phyloP scores from a whole-genome alignment of 2,888 invertebrate species.

The Sphaerophoria taeniata region DNA sequence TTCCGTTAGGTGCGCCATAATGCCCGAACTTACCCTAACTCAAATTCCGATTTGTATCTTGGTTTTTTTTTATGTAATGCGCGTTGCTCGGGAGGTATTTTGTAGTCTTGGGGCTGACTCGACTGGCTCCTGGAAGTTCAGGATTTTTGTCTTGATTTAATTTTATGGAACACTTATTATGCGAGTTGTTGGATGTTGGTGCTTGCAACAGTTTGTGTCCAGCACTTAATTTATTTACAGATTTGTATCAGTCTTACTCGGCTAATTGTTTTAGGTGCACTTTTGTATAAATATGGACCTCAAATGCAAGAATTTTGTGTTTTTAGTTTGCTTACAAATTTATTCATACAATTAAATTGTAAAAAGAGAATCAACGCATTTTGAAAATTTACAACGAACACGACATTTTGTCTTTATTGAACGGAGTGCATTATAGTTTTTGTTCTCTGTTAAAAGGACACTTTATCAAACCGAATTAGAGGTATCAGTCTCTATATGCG shows the following conservation, averaged over 20 bases:
- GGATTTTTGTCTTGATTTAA: background rate
- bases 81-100: conserved; percentile 12
- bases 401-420: background rate
- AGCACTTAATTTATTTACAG: conserved; percentile 26
- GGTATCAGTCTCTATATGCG: conserved; percentile 23
- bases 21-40: too few species aligned
- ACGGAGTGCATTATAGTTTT: conserved; percentile 2
- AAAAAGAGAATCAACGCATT: background rate
- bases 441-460: conserved; percentile 2
- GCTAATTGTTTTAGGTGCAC: conserved; percentile 24
- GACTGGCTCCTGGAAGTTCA: background rate
- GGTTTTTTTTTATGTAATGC: conserved; percentile 6
- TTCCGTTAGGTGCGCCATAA: too few species aligned
- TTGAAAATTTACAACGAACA: background rate
- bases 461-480: conserved; percentile 1
- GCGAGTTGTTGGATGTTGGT: background rate
- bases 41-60: conserved; percentile 71
- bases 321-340: background rate
- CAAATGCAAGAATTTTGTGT: background rate
- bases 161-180: conserved; percentile 11
- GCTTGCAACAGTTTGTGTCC: conserved; percentile 19
- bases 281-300: background rate
- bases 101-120: background rate
- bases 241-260: conserved; percentile 17
- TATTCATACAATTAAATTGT: too few species aligned